phyloP scores from a whole-genome alignment of 2,797 vertebrate species.

The Vultur gryphus region DNA sequence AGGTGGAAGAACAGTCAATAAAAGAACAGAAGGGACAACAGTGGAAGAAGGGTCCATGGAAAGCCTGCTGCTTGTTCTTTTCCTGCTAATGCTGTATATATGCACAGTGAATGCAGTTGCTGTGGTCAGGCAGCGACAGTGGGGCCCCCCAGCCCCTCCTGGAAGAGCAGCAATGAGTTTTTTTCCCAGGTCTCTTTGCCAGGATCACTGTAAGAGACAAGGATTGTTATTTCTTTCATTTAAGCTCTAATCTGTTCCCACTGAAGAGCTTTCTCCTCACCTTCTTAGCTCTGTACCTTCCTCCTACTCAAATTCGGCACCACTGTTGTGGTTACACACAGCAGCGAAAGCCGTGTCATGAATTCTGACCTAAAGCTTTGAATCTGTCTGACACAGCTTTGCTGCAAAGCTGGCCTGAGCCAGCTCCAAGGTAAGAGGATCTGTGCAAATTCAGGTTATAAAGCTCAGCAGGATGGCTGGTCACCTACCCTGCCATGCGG shows the following conservation, averaged over 20 bases:
- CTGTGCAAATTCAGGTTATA: neutral
- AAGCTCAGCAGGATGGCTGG: neutral
- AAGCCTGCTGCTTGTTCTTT: neutral
- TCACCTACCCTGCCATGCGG: rapidly evolving
- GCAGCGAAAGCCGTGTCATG: neutral
- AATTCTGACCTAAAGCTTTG: neutral
- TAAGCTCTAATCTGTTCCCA: neutral
- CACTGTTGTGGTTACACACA: neutral
- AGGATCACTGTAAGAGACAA: neutral
- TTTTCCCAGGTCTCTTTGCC: neutral
- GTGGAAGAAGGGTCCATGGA: neutral
- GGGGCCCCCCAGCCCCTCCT: neutral
- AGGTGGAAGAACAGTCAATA: neutral
- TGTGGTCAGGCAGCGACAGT: rapidly evolving
- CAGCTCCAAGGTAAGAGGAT: neutral
- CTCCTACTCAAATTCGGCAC: neutral
- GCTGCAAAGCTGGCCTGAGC: neutral
- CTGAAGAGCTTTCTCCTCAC: neutral
- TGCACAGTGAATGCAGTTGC: neutral
- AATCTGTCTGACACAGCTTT: neutral
- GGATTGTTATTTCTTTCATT: neutral
- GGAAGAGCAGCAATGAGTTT: neutral
- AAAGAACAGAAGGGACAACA: neutral
- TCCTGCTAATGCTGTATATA: neutral
- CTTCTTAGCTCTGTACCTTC: neutral